phyloP scores from a whole-genome alignment of 2,888 invertebrate species.

The Pristionchus entomophagus region DNA sequence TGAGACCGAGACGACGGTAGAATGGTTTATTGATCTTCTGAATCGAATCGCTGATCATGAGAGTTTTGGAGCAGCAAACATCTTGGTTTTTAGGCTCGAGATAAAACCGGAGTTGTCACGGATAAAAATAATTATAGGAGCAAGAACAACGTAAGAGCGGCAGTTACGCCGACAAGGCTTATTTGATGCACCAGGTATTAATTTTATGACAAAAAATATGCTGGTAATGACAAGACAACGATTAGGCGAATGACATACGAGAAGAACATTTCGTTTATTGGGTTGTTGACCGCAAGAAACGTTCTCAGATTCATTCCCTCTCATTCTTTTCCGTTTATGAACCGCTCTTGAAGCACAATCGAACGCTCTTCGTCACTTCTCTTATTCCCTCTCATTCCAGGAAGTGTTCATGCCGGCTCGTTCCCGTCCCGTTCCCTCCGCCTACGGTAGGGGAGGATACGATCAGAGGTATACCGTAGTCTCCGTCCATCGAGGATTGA shows the following conservation, averaged over 20 bases:
- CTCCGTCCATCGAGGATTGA: background rate
- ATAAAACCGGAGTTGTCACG: too few relatives aligned
- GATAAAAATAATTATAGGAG: background rate
- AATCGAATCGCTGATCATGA: too few relatives aligned
- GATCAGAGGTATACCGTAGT: constrained; percentile 16
- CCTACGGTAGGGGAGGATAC: background rate
- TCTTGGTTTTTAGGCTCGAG: too few relatives aligned
- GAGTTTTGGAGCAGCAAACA: too few relatives aligned
- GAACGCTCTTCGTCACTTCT: background rate
- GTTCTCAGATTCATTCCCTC: too few relatives aligned
- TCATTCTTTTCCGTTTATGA: background rate
- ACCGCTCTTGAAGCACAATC: background rate
- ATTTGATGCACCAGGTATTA: constrained; percentile 43
- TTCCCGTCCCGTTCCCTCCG: background rate
- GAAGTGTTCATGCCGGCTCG: constrained; percentile 28
- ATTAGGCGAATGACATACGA: too few relatives aligned
- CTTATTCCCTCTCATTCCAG: background rate
- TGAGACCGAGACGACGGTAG: background rate
- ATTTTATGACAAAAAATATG: too few relatives aligned
- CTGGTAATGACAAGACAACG: too few relatives aligned
- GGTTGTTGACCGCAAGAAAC: too few relatives aligned
- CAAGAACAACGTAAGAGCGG: background rate
- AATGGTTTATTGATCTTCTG: background rate
- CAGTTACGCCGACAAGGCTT: constrained; percentile 39
- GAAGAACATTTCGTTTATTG: too few relatives aligned